Conservation (phyloP, 2,797 vertebrate genomes). For the Podarcis lilfordi region DNA sequence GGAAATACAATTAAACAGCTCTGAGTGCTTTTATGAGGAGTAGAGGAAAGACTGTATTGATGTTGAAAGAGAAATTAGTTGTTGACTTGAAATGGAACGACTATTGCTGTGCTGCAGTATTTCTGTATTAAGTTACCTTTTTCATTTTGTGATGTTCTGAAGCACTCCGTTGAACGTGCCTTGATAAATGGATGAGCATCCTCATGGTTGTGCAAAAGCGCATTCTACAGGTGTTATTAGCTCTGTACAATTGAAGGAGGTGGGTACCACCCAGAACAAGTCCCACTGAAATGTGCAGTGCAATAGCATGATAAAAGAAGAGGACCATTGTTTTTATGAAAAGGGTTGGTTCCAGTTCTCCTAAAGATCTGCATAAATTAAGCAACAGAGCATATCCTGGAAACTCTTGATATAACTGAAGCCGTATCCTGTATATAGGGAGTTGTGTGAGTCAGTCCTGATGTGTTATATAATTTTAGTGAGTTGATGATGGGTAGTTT, state of each 20-base stretch:
- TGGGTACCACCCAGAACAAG: background rate
- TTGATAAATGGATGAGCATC: slow-evolving; percentile 20
- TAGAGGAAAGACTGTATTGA: background rate
- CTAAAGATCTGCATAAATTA: background rate
- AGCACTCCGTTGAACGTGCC: background rate
- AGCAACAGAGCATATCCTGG: background rate
- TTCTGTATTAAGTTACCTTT: background rate
- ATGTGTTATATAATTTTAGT: background rate
- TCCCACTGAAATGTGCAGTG: background rate
- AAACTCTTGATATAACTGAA: background rate
- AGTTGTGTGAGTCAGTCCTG: background rate
- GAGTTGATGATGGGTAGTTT: background rate
- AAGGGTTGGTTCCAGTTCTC: background rate
- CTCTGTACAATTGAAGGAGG: background rate
- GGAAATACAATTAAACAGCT: slow-evolving; percentile 17
- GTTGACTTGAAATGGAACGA: slow-evolving; percentile 24
- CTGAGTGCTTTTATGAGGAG: slow-evolving; percentile 2
- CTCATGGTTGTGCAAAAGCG: background rate
- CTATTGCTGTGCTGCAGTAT: background rate
- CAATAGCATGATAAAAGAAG: background rate
- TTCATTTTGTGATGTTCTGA: slow-evolving; percentile 3
- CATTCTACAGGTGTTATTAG: background rate
- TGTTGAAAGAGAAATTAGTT: slow-evolving; percentile 24
- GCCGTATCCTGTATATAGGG: background rate
- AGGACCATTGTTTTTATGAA: background rate